A percentile compares a stretch with the other conserved stretches of the same genome.
Conservation (phyloP, 2,113 vertebrate genomes). For the Glaucomys volans region DNA sequence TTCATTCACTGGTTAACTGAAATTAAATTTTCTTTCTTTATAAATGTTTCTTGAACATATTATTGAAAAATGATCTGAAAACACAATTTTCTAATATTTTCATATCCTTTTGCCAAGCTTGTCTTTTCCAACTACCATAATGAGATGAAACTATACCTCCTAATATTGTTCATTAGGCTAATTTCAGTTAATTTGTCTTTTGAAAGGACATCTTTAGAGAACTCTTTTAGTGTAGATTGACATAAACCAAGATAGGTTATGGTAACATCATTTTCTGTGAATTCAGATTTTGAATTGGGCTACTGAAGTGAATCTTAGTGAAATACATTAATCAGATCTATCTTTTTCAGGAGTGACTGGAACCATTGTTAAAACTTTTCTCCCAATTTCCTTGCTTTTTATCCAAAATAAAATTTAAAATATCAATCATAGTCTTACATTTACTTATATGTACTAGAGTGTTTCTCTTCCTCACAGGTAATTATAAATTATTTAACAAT, state of each 20-base stretch:
- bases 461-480: background rate
- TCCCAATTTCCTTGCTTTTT: background rate
- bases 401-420: background rate
- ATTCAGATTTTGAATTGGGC: background rate
- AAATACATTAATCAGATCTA: background rate
- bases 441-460: background rate
- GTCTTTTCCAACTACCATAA: conserved; percentile 12
- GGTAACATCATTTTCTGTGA: background rate
- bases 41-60: conserved; percentile 43
- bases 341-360: background rate
- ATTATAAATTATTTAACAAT: background rate
- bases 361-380: background rate
- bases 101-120: background rate
- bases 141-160: background rate
- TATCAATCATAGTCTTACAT: background rate
- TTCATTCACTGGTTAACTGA: conserved; percentile 77
- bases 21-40: conserved; percentile 82
- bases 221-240: background rate
- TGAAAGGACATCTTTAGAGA: background rate
- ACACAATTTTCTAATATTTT: background rate
- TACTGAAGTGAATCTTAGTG: background rate
- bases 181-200: background rate
- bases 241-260: background rate
- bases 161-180: background rate
- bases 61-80: conserved; percentile 72